Evolutionary conservation across 2,113 vertebrate genomes (phyloP).

Genomic region (Echinops telfairi): DNA sequence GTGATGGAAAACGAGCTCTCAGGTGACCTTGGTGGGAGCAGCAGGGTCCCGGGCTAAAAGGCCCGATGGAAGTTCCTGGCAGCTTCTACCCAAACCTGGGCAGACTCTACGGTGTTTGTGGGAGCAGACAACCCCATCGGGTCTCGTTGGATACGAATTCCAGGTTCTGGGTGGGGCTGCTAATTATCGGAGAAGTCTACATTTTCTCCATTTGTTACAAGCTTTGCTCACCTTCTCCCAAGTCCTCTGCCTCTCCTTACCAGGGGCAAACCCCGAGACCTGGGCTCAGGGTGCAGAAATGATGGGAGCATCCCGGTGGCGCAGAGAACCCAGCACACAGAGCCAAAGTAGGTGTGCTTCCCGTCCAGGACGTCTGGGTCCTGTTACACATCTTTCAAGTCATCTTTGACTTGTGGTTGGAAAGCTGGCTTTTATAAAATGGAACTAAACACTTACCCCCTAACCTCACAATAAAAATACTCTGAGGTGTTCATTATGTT

Average conservation of each 20-base stretch:
- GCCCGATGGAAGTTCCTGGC: slow-evolving; percentile 74
- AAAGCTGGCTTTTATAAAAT: not conserved
- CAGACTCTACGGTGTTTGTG: slow-evolving; percentile 62
- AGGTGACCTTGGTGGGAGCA: slow-evolving; percentile 55
- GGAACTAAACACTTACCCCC: not conserved
- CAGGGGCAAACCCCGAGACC: not conserved
- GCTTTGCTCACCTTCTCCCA: slow-evolving; percentile 72
- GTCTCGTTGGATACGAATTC: not conserved
- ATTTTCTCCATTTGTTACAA: not conserved
- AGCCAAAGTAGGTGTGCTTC: not conserved
- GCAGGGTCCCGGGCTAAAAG: slow-evolving; percentile 66
- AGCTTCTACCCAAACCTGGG: slow-evolving; percentile 56
- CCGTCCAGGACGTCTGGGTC: not conserved
- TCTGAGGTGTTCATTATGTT: not conserved
- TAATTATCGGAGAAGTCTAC: too few species aligned
- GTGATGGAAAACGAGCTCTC: slow-evolving; percentile 73
- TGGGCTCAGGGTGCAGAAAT: not conserved
- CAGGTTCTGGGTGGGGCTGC: too few species aligned
- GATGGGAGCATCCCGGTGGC: not conserved
- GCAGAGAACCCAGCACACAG: fast-evolving
- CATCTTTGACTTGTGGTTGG: not conserved
- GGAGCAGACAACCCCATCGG: slow-evolving; percentile 66
- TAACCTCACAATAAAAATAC: slow-evolving; percentile 46
- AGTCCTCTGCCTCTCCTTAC: not conserved
- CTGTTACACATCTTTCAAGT: not conserved